A percentile compares a stretch with the other conserved stretches of the same genome.
phyloP scores from a whole-genome alignment of 92 coral and sea anemone genomes.

The Paragorgia papillata region DNA sequence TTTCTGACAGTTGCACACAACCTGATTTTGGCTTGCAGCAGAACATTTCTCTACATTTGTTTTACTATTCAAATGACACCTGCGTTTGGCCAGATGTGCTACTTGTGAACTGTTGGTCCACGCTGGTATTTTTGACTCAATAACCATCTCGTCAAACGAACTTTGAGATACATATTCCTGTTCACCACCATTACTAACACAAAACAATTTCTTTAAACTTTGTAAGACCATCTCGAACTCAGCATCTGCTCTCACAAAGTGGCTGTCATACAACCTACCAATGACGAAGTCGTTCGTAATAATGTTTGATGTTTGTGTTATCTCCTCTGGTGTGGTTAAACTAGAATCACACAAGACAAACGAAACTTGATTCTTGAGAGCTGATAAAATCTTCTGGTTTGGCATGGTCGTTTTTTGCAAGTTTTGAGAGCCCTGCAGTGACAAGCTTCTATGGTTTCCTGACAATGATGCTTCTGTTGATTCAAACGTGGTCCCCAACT shows the following conservation, averaged over 20 bases:
- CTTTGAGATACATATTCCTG: background rate
- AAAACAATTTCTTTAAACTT: slow-evolving; percentile 2
- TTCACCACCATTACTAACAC: background rate
- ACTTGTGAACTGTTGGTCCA: slow-evolving; percentile 42
- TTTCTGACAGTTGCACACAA: slow-evolving; percentile 3
- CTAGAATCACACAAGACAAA: slow-evolving; percentile 20
- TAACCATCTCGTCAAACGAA: background rate
- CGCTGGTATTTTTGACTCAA: background rate
- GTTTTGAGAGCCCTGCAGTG: too few species aligned
- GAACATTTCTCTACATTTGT: background rate
- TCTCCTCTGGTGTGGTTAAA: slow-evolving; percentile 10
- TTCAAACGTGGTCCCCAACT: background rate
- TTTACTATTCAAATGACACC: slow-evolving; percentile 9
- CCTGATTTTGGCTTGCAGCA: background rate
- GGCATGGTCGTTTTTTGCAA: background rate
- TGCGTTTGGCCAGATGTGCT: slow-evolving; percentile 37
- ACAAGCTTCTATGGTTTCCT: too few species aligned
- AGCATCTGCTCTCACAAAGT: background rate
- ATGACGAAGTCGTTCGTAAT: slow-evolving; percentile 9
- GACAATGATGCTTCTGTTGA: background rate
- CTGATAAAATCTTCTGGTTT: slow-evolving; percentile 22
- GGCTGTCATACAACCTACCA: slow-evolving; percentile 7
- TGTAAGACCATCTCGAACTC: background rate
- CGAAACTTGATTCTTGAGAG: slow-evolving; percentile 19
- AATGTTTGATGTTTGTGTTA: slow-evolving; percentile 2